Base-by-base conservation (phyloP, 1,140 invertebrate genomes). In the Spodoptera litura region DNA sequence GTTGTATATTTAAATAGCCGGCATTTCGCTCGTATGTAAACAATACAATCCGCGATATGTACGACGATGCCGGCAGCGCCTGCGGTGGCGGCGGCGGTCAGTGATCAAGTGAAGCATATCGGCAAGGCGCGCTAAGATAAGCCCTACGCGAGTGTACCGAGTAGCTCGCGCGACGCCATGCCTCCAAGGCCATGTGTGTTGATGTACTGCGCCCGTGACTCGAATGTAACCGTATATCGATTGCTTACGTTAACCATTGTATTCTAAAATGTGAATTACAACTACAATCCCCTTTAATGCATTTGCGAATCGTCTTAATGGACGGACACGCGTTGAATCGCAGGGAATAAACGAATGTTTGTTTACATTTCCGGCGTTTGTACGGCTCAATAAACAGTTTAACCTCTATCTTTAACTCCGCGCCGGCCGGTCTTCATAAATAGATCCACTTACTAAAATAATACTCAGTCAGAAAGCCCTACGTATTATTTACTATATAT, bases 131-230 rank as follows among this genome's bases (percentile, higher is more conserved):
- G 83, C 83, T 85, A 82, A 89, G 91, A 92, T 92, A 92, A 93
- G 89, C 90, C 88, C 85, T 83, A 85, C 85, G 86, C 87, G 83
- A n/a, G 79, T 68, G 84, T 79, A 44, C 61, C 15, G 52, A 66
- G 62, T 66, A 25, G 44, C 66, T 27, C 83, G 85, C 86, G 79
- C 83, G 62, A 83, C 83, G 73, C 70, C 44, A 78, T 79, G 59
- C 79, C 53, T 81, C 91, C 91, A 92, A 92, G 90, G 90, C 85
- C 90, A 81, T 84, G 78, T 72, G 84, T 86, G 89, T 90, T 90
- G 91, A 92, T 87, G 90, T 89, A 86, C 80, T 77, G 68, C 59
- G 85, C 84, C 89, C 88, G 87, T 93, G 91, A 90, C 89, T 93
- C 81, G 90, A 85, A 89, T 91, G 84, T 85, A 85, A 85, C 87